These are phyloP conservation scores for Chloropsis hardwickii DNA, from an alignment of 2,113 vertebrate genomes.

Conservation along the genomic window DNA sequence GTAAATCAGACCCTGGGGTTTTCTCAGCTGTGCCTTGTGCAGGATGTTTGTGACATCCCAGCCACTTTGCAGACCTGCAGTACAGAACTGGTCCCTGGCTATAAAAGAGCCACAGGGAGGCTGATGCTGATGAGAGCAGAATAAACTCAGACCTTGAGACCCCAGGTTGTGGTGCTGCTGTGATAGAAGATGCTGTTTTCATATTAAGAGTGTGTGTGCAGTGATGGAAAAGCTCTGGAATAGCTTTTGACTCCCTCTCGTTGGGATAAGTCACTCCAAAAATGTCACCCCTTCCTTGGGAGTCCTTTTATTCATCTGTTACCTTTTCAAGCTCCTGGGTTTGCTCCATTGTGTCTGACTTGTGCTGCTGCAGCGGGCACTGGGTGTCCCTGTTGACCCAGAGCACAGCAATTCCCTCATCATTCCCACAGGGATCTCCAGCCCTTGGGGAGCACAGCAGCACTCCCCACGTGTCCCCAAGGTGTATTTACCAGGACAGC, in stretches of 20 bases:
- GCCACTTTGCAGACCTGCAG: background rate
- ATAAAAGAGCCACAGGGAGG: background rate
- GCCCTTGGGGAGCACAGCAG: background rate
- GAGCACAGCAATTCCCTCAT: background rate
- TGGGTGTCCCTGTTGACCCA: background rate
- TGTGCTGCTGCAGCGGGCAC: background rate
- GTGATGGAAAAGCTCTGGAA: background rate
- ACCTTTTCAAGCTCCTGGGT: background rate
- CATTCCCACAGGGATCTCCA: background rate
- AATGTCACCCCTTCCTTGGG: background rate
- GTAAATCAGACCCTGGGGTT: background rate
- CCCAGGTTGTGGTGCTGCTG: background rate
- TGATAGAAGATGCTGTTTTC: background rate
- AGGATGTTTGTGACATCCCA: background rate
- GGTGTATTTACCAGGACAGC: background rate
- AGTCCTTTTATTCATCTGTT: background rate
- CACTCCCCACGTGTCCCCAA: fast-evolving
- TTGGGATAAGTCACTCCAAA: background rate
- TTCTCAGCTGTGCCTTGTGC: background rate
- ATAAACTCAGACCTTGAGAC: background rate
- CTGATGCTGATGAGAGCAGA: background rate
- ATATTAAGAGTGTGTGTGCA: background rate
- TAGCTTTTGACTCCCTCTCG: background rate
- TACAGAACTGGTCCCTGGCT: background rate
- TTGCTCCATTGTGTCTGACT: background rate